Evolutionary conservation across 2,113 vertebrate species (phyloP).

Genomic region (Gymnorhina tibicen): DNA sequence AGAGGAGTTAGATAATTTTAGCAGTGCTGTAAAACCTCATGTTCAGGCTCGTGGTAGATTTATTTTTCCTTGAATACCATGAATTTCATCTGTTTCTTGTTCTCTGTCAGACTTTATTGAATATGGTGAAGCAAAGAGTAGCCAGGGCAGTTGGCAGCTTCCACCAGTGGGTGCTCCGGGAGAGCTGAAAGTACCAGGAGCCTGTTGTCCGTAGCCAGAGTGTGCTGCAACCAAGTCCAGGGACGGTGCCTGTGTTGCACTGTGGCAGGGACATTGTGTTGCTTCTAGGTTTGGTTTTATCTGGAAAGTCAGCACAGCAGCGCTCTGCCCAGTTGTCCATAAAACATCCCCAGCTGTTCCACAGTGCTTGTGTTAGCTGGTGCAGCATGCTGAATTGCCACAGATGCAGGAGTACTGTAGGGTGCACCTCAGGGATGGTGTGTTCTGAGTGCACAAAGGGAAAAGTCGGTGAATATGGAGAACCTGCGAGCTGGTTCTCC

Average conservation of each 20-base stretch:
- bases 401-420: background rate
- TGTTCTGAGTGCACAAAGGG: background rate
- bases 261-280: fast-evolving
- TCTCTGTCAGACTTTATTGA: background rate
- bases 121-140: background rate
- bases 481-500: fast-evolving
- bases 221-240: fast-evolving
- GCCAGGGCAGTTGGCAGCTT: background rate
- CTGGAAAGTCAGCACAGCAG: background rate
- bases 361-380: fast-evolving
- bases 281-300: background rate
- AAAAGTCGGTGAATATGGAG: background rate
- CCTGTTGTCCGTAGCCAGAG: background rate
- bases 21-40: background rate
- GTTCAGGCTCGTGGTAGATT: background rate
- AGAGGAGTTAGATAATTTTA: background rate
- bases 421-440: fast-evolving
- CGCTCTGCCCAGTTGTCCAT: background rate
- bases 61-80: background rate
- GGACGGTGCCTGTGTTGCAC: fast-evolving
- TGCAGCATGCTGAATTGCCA: background rate
- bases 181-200: background rate
- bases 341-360: fast-evolving
- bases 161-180: background rate
- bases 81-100: background rate